Conservation (phyloP, 2,113 vertebrate species). For the Brachionichthys hirsutus region DNA sequence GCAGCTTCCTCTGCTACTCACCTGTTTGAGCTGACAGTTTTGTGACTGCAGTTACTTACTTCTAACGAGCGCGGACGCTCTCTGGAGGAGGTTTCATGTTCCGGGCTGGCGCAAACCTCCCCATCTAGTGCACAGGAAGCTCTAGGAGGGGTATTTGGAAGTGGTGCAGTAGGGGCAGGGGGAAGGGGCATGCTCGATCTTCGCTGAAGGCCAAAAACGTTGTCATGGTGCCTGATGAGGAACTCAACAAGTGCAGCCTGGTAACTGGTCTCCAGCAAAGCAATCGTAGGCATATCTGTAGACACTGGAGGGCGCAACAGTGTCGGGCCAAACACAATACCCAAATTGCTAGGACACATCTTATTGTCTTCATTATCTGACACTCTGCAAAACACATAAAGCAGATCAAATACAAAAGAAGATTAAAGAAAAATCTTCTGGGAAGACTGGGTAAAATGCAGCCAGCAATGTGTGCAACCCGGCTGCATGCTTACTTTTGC, state of each 20-base stretch:
- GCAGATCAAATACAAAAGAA: not conserved
- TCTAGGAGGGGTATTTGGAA: conserved; percentile 52
- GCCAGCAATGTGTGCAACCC: not conserved
- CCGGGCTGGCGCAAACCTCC: conserved; percentile 14
- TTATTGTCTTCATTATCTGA: conserved; percentile 86
- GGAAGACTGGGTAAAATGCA: not conserved
- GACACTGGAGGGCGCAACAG: conserved; percentile 80
- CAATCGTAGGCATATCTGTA: conserved; percentile 76
- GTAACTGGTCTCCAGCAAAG: conserved; percentile 85
- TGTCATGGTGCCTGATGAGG: conserved; percentile 83
- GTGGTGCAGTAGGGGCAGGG: conserved; percentile 55
- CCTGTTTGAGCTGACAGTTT: not conserved
- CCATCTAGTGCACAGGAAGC: conserved; percentile 38
- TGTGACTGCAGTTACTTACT: conserved; percentile 55
- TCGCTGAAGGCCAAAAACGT: conserved; percentile 77
- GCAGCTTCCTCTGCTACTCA: not conserved
- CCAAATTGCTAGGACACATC: conserved; percentile 91
- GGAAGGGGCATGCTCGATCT: conserved; percentile 58
- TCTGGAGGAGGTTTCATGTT: conserved; percentile 46
- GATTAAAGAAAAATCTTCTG: not conserved
- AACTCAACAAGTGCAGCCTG: conserved; percentile 88
- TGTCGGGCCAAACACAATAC: conserved; percentile 92
- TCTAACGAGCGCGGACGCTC: conserved; percentile 73
- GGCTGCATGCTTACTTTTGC: conserved; percentile 76
- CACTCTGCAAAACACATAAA: conserved; percentile 77